Base-by-base conservation (phyloP, 2,797 vertebrate genomes). In the Acanthurus lineatus region DNA sequence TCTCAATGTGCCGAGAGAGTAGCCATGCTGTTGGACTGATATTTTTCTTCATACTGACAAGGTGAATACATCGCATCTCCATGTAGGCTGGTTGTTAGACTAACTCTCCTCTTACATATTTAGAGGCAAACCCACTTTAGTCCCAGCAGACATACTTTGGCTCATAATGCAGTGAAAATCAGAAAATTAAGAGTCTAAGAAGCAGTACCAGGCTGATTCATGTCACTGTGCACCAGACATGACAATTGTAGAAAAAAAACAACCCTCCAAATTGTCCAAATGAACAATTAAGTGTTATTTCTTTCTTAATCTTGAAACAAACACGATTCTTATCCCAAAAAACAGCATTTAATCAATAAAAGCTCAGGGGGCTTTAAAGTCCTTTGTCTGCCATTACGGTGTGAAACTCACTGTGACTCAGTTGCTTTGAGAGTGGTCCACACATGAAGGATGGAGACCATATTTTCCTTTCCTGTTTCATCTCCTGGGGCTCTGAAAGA, bases 391-490 rank as follows among this genome's bases (percentile, higher is more conserved):
- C 32, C 6, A 35, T 54, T 20, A 64, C 53, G 60, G 79, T 8
- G 56, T 42, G 2, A 77, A 75, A 92, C 90, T 89, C 88, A 94
- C 94, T 69, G 76, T 77, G 65, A 35, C 51, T 86, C 58, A 78
- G 78, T 59, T 88, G 89, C 52, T 89, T 86, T 57, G 70, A 15
- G 19, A 73, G 56, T 9, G 84, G 72, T 10, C 3, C 64, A 76
- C 53, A 77, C 52, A 45, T 28, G 54, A 88, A 92, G 25, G 91
- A 91, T 0, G 91, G 88, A 62, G 83, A 87, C 92, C 93, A 94
- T 16, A 9, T 60, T 58, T 65, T 84, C 53, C 9, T 58, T 58
- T 72, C 82, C 73, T 77, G 80, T 54, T 89, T 63, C 19, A 14
- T 70, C 76, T 86, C 70, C 60, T 0, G n/a, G 20, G 65, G 67